Conservation (phyloP, 2,888 invertebrate species). For the Harpalus rubripes region DNA sequence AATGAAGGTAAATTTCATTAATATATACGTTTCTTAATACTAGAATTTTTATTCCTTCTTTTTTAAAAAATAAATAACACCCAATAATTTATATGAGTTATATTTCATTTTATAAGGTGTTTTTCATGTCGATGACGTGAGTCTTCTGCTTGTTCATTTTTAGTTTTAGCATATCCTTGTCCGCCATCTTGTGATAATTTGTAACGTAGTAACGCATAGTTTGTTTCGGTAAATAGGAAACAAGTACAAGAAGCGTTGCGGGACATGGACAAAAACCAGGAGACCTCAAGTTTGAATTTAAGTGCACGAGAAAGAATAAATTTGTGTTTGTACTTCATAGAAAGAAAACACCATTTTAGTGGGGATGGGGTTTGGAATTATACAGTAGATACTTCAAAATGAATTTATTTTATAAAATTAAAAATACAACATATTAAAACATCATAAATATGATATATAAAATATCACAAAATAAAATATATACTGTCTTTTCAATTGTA, state of each 20-base stretch:
- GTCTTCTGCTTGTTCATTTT: no score
- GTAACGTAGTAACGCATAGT: neutral
- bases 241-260: constrained; percentile 72
- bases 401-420: constrained; percentile 55
- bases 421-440: constrained; percentile 50
- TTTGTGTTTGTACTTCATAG: constrained; percentile 85
- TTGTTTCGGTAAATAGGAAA: constrained; percentile 70
- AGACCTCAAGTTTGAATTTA: constrained; percentile 69
- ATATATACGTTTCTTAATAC: no score
- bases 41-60: no score
- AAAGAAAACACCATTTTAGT: constrained; percentile 86
- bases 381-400: neutral
- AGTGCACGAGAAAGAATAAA: constrained; percentile 80
- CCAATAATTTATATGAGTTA: no score
- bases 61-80: no score
- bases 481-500: constrained; percentile 49
- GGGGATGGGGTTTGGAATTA: constrained; percentile 86
- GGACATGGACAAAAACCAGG: constrained; percentile 70
- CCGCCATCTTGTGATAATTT: neutral
- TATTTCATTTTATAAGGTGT: no score
- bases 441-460: constrained; percentile 56
- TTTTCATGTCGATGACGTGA: no score
- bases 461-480: constrained; percentile 53
- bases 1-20: no score
- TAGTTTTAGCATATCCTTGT: no score